phyloP scores from a whole-genome alignment of 2,113 vertebrate species.

The Sclerurus mexicanus region DNA sequence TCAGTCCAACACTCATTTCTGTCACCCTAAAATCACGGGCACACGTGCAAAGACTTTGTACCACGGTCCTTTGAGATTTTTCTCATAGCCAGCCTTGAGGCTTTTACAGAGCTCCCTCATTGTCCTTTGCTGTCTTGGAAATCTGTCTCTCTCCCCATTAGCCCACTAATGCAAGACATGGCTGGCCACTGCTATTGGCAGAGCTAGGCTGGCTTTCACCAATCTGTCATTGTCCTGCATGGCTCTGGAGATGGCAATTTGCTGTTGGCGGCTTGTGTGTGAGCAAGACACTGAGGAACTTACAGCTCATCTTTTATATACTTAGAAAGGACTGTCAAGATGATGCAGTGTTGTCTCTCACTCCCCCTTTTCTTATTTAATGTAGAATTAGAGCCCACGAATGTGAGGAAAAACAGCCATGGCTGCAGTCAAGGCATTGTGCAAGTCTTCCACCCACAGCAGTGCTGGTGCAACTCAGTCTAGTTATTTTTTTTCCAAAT shows the following conservation, averaged over 20 bases:
- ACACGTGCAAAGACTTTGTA: background rate
- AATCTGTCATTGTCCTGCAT: background rate
- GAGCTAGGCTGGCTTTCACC: background rate
- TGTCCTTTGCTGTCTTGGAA: background rate
- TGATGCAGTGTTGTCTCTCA: conserved; percentile 2
- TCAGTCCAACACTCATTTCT: background rate
- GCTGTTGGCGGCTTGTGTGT: background rate
- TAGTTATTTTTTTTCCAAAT: background rate
- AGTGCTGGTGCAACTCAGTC: background rate
- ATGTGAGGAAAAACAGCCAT: background rate
- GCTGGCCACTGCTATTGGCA: background rate
- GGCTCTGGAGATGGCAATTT: background rate
- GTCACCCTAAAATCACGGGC: background rate
- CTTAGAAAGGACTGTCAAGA: conserved; percentile 10
- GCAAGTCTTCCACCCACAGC: background rate
- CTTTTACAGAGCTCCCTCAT: background rate
- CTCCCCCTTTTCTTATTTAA: background rate
- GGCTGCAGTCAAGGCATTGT: conserved; percentile 11
- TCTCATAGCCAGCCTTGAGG: background rate
- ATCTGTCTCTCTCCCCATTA: conserved; percentile 25
- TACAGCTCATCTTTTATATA: background rate
- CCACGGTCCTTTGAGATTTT: background rate
- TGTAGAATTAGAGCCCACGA: background rate
- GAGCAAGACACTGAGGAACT: background rate
- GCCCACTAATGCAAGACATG: background rate